phyloP scores from a whole-genome alignment of 1,140 invertebrate species.

The Caenorhabditis remanei region DNA sequence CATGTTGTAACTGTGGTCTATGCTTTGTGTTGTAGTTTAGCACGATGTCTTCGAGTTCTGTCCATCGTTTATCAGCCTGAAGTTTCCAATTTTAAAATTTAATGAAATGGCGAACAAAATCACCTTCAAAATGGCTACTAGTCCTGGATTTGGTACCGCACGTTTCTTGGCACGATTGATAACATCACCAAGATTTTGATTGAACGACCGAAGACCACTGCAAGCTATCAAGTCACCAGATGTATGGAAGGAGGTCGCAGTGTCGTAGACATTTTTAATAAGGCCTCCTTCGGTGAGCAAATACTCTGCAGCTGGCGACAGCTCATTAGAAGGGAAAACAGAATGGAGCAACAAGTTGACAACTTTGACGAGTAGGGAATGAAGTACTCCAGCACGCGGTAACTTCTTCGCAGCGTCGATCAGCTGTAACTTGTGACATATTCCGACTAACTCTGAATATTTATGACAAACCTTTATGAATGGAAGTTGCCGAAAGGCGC shows the following conservation, averaged over 20 bases:
- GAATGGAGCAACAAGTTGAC: slow-evolving; percentile 10
- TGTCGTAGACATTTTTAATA: slow-evolving; percentile 23
- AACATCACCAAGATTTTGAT: slow-evolving; percentile 32
- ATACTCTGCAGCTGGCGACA: slow-evolving; percentile 36
- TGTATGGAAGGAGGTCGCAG: slow-evolving; percentile 28
- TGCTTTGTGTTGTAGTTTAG: not conserved
- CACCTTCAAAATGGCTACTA: slow-evolving; percentile 20
- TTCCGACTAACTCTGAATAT: too few relatives aligned
- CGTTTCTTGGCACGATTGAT: slow-evolving; percentile 10
- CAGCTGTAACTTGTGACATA: slow-evolving; percentile 1
- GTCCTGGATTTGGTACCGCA: not conserved
- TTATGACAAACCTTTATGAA: not conserved
- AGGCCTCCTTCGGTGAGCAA: slow-evolving; percentile 12
- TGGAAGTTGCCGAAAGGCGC: not conserved
- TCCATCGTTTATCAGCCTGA: slow-evolving; percentile 19
- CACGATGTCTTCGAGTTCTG: slow-evolving; percentile 19
- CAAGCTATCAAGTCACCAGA: slow-evolving; percentile 9
- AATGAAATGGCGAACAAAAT: not conserved
- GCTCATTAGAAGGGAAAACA: not conserved
- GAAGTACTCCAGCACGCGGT: slow-evolving; percentile 13
- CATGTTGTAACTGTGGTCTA: not conserved
- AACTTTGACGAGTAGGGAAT: slow-evolving; percentile 14
- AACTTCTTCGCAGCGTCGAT: slow-evolving; percentile 24
- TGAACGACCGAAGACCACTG: slow-evolving; percentile 13
- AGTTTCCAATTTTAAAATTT: not conserved